Base-by-base conservation (phyloP, 2,888 invertebrate species). In the Coelinius sp. region DNA sequence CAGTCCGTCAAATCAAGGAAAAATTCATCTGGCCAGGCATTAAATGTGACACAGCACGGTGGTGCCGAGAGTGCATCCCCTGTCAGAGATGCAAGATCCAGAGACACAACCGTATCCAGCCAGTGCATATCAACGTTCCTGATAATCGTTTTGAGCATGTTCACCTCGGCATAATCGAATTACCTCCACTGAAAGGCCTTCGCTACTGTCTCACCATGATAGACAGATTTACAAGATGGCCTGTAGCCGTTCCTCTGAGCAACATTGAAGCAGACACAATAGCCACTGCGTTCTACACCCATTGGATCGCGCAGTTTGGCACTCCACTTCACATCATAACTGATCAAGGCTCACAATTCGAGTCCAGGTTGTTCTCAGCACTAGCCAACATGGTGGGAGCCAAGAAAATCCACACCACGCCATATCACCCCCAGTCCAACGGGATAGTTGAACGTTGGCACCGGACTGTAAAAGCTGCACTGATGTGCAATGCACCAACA, bases 201-300 rank as follows among this genome's bases (percentile, higher is more conserved):
- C 59, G 75, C 4, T 86, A 84, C 73, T 79, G 79, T 31, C 76
- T 85, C 2, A 85, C 84, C 0, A 70, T 75, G 12, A 77, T 83
- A 3, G 83, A 86, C 64, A 46, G 83, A 10, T 82, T 80, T 52
- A 71, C 81, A 1, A 68, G 77, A 1, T 83, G 81, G 80, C 79
- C 81, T 7, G 83, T 81, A 64, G 83, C 80, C 0, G 71, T 80
- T 12, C 84, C 85, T 0, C 44, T 85, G 1, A 24, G 49, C 22
- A 75, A 86, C 63, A 80, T 79, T 22, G 73, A 77, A 14, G 81
- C 82, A 4, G 76, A 77, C 52, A 81, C 81, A 0, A 76, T 82
- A 0, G 81, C 82, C 0, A 59, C 67, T 5, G 76, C 78, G 0
- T 80, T 85, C 52, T 68, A 78, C 25, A 17, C 31, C 0, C 52